phyloP scores from a whole-genome alignment of 2,888 invertebrate genomes.

The Metacarcinus magister region DNA sequence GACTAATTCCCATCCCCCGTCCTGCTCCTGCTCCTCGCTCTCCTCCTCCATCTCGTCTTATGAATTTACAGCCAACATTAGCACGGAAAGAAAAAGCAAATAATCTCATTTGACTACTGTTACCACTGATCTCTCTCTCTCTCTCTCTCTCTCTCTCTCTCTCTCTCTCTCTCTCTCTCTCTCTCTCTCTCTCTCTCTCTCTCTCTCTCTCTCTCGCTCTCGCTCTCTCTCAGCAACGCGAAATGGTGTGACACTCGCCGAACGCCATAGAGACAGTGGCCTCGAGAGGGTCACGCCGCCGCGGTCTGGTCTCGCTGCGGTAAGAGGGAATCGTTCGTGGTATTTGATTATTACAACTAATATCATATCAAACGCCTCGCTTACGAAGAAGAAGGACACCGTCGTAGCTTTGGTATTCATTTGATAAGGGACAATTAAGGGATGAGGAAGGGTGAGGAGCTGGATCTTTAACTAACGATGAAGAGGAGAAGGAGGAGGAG shows the following conservation, averaged over 20 bases:
- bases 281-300: conserved; percentile 3
- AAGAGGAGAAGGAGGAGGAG: conserved; percentile 4
- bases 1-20: background rate
- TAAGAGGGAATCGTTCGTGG: conserved; percentile 64
- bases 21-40: background rate
- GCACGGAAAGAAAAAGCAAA: background rate
- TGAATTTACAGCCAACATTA: background rate
- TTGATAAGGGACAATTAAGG: conserved; percentile 46
- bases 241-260: conserved; percentile 36
- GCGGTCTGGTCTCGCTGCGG: conserved; percentile 60
- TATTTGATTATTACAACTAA: conserved; percentile 76
- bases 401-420: background rate
- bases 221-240: background rate
- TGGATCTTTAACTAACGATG: conserved; percentile 15
- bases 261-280: conserved; percentile 5
- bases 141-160: background rate
- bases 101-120: background rate
- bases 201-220: too few relatives aligned
- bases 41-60: conserved; percentile 1
- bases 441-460: background rate
- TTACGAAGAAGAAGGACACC: conserved; percentile 70
- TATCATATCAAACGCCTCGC: conserved; percentile 75
- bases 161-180: background rate
- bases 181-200: background rate
- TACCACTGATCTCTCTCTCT: background rate